Evolutionary conservation across 92 coral and sea anemone genomes (phyloP).

Genomic region (Porites divaricata): DNA sequence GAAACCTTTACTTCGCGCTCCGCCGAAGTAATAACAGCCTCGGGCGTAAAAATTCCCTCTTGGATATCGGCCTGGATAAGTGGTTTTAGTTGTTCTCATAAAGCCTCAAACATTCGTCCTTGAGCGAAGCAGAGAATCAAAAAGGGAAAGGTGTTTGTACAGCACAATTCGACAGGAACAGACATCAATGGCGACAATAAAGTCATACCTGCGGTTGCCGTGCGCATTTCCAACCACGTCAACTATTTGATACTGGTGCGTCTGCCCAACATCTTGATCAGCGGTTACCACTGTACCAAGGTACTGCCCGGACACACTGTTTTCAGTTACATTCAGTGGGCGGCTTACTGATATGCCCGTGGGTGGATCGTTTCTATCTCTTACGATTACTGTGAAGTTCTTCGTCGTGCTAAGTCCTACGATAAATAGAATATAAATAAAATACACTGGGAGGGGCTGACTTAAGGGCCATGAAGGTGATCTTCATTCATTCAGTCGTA

Average conservation of each 20-base stretch:
- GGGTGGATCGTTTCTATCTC: slow-evolving; percentile 90
- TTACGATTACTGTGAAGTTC: slow-evolving; percentile 77
- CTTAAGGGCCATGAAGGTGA: no score
- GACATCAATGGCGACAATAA: not conserved
- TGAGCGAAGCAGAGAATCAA: no score
- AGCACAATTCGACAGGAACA: not conserved
- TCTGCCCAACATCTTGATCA: slow-evolving; percentile 91
- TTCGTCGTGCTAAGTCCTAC: slow-evolving; percentile 77
- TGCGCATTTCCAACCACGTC: slow-evolving; percentile 67
- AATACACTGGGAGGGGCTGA: no score
- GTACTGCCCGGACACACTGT: slow-evolving; percentile 70
- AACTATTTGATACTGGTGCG: slow-evolving; percentile 62
- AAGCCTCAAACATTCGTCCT: no score
- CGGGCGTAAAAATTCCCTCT: no score
- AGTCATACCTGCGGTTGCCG: slow-evolving; percentile 45
- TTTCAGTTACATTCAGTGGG: slow-evolving; percentile 66
- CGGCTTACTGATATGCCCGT: slow-evolving; percentile 75
- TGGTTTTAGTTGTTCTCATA: no score
- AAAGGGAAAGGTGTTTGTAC: not conserved
- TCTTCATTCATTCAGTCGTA: no score
- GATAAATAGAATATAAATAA: not conserved
- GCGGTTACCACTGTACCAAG: slow-evolving; percentile 79
- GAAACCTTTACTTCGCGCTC: no score
- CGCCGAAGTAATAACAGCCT: no score
- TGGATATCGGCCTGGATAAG: no score